A percentile compares a stretch with the other conserved stretches of the same genome.
These are phyloP conservation scores for Diprion similis DNA, from an alignment of 1,140 invertebrate species.

Conservation along the genomic window DNA sequence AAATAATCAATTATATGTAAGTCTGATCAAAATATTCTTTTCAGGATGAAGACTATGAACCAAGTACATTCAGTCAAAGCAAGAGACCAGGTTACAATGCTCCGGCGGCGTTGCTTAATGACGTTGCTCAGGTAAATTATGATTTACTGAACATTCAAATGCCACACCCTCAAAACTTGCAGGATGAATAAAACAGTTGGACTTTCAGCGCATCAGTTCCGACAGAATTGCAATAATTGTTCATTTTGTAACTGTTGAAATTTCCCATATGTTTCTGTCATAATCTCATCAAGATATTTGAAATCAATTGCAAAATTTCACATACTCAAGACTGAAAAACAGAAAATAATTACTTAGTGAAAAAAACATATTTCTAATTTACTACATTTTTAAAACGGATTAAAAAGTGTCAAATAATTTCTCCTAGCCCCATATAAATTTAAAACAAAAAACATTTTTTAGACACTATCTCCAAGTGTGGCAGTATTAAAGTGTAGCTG, in stretches of 20 bases:
- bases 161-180: conserved; percentile 14
- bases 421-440: no score
- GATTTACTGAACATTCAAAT: conserved; percentile 26
- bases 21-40: conserved; percentile 34
- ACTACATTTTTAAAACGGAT: no score
- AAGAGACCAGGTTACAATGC: conserved; percentile 83
- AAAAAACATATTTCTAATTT: no score
- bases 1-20: not conserved
- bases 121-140: conserved; percentile 80
- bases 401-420: no score
- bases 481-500: no score
- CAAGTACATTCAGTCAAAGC: conserved; percentile 70
- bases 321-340: no score
- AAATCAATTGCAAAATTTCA: no score
- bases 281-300: no score
- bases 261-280: no score
- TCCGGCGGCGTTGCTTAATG: conserved; percentile 87
- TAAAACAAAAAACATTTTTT: no score
- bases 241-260: not conserved
- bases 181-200: conserved; percentile 15
- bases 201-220: not conserved
- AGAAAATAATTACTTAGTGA: no score
- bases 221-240: conserved; percentile 2
- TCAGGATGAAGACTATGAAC: conserved; percentile 87
- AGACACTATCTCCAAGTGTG: no score